Evolutionary conservation across 2,113 vertebrate species (phyloP).

Genomic region (Psittacus erithacus): DNA sequence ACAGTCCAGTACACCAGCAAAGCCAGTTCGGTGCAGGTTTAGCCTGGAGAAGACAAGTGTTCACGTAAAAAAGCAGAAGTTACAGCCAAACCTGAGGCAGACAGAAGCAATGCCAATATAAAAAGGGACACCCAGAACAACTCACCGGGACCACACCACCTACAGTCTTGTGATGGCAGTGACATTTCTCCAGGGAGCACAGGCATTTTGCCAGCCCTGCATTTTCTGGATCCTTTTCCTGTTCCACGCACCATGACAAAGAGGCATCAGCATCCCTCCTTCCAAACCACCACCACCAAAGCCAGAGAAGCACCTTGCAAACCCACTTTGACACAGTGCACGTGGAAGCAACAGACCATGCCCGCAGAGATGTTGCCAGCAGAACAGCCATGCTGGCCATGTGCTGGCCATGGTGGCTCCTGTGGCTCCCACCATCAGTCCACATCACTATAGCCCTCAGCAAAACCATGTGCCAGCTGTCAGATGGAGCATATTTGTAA

Average conservation of each 20-base stretch:
- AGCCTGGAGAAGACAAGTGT: background rate
- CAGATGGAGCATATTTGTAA: background rate
- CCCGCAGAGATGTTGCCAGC: background rate
- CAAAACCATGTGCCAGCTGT: rapidly evolving
- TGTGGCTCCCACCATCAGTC: rapidly evolving
- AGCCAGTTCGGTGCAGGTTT: background rate
- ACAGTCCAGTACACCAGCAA: background rate
- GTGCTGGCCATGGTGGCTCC: rapidly evolving
- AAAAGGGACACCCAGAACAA: background rate
- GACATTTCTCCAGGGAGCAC: background rate
- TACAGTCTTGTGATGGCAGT: rapidly evolving
- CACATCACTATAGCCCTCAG: background rate
- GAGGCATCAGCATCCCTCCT: background rate
- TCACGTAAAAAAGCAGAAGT: background rate
- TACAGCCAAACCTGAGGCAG: background rate
- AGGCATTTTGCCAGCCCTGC: background rate
- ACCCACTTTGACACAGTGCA: background rate
- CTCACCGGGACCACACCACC: background rate
- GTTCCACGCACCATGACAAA: background rate
- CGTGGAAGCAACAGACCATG: background rate
- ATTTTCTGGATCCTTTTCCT: background rate
- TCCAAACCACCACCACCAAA: rapidly evolving
- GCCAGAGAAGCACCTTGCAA: rapidly evolving
- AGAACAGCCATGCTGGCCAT: background rate
- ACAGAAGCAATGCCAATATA: rapidly evolving